Evolutionary conservation across 2,113 vertebrate genomes (phyloP).

Genomic region (Pygathrix nemaeus): DNA sequence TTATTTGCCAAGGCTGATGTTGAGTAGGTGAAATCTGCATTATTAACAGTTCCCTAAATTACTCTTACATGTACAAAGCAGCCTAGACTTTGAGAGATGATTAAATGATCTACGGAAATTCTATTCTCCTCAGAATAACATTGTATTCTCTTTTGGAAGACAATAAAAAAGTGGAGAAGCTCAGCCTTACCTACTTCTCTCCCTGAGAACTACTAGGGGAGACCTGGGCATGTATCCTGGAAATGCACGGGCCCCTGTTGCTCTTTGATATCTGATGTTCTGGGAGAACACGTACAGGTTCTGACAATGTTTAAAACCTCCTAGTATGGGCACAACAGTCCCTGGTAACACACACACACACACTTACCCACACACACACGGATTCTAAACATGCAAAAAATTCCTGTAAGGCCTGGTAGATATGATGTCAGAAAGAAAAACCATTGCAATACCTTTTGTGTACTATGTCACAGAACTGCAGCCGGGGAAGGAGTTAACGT

Average conservation of each 20-base stretch:
- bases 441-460: neutral
- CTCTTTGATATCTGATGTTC: neutral
- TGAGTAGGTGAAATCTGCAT: neutral
- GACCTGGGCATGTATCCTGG: accelerated
- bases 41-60: neutral
- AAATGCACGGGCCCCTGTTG: neutral
- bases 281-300: neutral
- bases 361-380: neutral
- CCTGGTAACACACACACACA: neutral
- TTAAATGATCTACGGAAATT: neutral
- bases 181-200: neutral
- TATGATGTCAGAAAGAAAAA: neutral
- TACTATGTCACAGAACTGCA: neutral
- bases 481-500: neutral
- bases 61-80: neutral
- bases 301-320: neutral
- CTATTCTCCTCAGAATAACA: neutral
- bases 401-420: neutral
- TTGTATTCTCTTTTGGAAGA: neutral
- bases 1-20: too few relatives aligned
- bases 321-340: neutral
- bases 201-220: neutral
- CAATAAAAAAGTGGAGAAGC: too few relatives aligned
- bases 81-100: neutral
- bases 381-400: neutral